Evolutionary conservation across 1,140 invertebrate species (phyloP).

Genomic region (Mylabris phalerata): DNA sequence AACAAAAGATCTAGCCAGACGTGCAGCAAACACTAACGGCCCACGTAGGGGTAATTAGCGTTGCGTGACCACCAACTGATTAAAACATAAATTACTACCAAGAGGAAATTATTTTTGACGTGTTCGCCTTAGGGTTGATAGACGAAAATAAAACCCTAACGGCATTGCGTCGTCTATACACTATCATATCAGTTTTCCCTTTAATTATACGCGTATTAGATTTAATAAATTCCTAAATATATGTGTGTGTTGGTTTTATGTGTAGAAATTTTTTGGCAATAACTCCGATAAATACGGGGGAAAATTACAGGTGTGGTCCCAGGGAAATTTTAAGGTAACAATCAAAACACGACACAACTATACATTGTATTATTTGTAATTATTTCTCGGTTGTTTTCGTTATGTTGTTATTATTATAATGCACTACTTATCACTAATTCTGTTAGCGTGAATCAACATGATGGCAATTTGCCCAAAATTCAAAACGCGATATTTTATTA

Average conservation of each 20-base stretch:
- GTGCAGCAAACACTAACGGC: slow-evolving; percentile 25
- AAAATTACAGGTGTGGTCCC: too few species aligned
- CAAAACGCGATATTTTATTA: slow-evolving; percentile 19
- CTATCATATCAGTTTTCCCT: too few species aligned
- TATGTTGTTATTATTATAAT: slow-evolving; percentile 1
- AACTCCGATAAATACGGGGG: too few species aligned
- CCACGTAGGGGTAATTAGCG: slow-evolving; percentile 35
- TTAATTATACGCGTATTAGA: too few species aligned
- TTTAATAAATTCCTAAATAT: too few species aligned
- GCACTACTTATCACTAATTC: slow-evolving; percentile 26
- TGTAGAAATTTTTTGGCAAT: too few species aligned
- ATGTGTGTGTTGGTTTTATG: too few species aligned
- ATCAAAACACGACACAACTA: too few species aligned
- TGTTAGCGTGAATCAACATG: slow-evolving; percentile 19
- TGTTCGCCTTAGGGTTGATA: slow-evolving; percentile 28
- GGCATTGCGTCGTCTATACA: too few species aligned
- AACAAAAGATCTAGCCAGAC: slow-evolving; percentile 22
- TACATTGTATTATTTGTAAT: too few species aligned
- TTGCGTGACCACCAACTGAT: slow-evolving; percentile 35
- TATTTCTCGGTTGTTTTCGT: too few species aligned
- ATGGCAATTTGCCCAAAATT: slow-evolving; percentile 17
- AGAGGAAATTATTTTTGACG: slow-evolving; percentile 36
- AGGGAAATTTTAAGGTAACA: too few species aligned
- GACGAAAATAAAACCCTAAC: slow-evolving; percentile 1
- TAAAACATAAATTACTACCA: slow-evolving; percentile 37